Evolutionary conservation across 2,888 invertebrate species (phyloP), one percentile per base, ranked within the genome.

Genomic region (Archaeoteleia sp.): DNA sequence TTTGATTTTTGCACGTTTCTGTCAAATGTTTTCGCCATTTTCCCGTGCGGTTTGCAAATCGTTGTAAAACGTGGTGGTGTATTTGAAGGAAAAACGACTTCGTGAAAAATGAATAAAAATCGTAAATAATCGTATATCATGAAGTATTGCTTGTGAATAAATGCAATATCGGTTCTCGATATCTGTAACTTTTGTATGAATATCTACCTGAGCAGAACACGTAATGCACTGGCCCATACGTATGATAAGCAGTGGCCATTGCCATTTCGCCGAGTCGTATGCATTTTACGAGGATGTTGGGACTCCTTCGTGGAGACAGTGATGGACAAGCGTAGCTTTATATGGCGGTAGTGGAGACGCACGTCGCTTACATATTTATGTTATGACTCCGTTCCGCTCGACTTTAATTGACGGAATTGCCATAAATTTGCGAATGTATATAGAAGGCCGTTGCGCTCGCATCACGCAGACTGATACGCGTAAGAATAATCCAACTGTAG

Each of bases 241-340:
- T 81, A 81, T 80, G 82, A 82, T 81, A 83, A 81, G 79, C 78
- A 77, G 77, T 73, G 75, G 74, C 75, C 73, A 76, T 77, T 78
- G 70, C 75, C 75, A 74, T 78, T 80, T 79, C 73, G 77, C 71
- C 70, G 75, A 72, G 48, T 54, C 63, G 73, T 74, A 73, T 77
- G 76, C 77, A 81, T 80, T 74, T 78, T 80, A 81, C 79, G 79
- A 79, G 75, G 74, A 76, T 74, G 75, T 74, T 73, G 75, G 78
- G 76, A 74, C 76, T 77, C 74, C 76, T 74, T 78, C 74, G 71
- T 70, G 74, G 75, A 78, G 84, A 85, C 84, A 83, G 81, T 84
- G 84, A 85, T 84, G 84, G 84, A 85, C 82, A 85, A 82, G 81
- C 83, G 74, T 71, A 75, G 76, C 84, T 83, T 73, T 83, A 84